Percentiles rank a stretch among this genome's conserved stretches.
phyloP scores from a whole-genome alignment of 1,140 invertebrate genomes.

The Grapholita molesta region DNA sequence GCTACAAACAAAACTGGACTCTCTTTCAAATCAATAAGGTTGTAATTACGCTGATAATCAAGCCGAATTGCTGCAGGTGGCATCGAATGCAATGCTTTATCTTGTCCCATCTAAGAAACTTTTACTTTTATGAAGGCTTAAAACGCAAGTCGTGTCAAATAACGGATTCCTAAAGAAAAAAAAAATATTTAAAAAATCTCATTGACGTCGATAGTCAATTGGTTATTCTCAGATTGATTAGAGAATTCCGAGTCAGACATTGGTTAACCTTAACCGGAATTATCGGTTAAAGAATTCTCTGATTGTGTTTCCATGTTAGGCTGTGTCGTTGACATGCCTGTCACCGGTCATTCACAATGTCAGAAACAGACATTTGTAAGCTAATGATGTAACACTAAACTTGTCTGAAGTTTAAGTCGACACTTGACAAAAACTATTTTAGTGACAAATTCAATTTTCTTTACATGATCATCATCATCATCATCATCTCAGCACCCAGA shows the following conservation, averaged over 20 bases:
- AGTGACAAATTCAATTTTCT: too few species aligned
- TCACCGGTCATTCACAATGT: not conserved
- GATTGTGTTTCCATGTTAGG: constrained; percentile 14
- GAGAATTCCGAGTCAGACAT: not conserved
- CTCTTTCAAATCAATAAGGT: constrained; percentile 19
- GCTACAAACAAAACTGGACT: constrained; percentile 25
- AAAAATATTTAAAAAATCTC: constrained; percentile 8
- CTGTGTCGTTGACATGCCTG: not conserved
- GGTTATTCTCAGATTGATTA: not conserved
- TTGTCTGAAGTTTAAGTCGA: not conserved
- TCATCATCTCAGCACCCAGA: too few species aligned
- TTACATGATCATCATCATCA: too few species aligned
- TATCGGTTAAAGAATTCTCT: not conserved
- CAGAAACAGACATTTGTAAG: constrained; percentile 18
- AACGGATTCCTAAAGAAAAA: constrained; percentile 40
- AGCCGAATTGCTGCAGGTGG: constrained; percentile 62
- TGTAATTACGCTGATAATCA: constrained; percentile 16
- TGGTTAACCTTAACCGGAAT: not conserved
- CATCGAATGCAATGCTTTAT: constrained; percentile 58
- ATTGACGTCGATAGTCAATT: constrained; percentile 3
- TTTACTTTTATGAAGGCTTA: constrained; percentile 70
- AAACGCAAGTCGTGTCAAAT: constrained; percentile 59
- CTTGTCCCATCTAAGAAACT: constrained; percentile 69
- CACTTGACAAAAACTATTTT: too few species aligned
- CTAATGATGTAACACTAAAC: not conserved